Conservation (phyloP, 2,113 vertebrate species). For the Phyllostomus hastatus region DNA sequence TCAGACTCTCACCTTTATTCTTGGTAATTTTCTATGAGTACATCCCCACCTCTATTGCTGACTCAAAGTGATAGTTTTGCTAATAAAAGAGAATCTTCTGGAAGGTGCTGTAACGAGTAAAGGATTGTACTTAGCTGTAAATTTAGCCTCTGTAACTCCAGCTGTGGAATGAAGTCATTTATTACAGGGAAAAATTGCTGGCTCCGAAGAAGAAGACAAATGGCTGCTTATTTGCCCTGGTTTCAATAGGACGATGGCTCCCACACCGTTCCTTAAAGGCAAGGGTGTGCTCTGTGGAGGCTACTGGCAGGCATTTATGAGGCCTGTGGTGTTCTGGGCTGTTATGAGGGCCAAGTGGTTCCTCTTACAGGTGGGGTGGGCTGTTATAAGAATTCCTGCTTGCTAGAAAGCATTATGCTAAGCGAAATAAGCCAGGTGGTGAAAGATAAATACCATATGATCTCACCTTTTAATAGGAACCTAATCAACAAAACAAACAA, state of each 20-base stretch:
- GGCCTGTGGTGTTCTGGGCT: not conserved
- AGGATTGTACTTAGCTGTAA: conserved; percentile 18
- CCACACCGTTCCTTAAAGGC: not conserved
- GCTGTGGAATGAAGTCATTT: conserved; percentile 47
- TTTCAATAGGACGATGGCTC: not conserved
- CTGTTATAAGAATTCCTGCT: not conserved
- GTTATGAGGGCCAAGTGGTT: not conserved
- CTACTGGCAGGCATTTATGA: not conserved
- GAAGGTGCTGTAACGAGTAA: conserved; percentile 32
- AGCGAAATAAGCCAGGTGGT: too few species aligned
- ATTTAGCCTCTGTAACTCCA: conserved; percentile 56
- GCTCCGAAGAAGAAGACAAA: conserved; percentile 33
- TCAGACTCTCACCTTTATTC: not conserved
- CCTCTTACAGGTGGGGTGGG: not conserved
- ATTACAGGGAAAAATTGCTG: conserved; percentile 33
- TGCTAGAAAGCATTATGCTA: too few species aligned
- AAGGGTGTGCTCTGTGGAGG: not conserved
- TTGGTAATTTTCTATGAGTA: conserved; percentile 11
- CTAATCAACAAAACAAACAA: too few species aligned
- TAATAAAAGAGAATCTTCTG: conserved; percentile 54
- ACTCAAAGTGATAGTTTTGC: conserved; percentile 50
- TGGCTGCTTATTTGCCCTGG: not conserved
- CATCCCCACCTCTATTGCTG: conserved; percentile 31
- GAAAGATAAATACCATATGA: too few species aligned
- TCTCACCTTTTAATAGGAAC: too few species aligned